These are phyloP conservation scores for Eulemur rubriventer DNA, from an alignment of 2,797 vertebrate species.

Conservation along the genomic window DNA sequence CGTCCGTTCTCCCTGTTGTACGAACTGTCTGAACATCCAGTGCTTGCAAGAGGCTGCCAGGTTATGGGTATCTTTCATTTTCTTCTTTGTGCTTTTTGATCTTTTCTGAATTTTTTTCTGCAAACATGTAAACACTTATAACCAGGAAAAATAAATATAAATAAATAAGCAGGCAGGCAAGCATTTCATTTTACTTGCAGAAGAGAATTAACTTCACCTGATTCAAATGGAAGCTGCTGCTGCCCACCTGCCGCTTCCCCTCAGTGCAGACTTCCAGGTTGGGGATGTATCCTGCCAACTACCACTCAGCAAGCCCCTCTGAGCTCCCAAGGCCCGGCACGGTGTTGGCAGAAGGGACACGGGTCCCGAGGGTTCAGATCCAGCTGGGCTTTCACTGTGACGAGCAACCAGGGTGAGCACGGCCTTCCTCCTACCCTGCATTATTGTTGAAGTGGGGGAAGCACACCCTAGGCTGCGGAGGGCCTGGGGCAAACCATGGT, in stretches of 20 bases:
- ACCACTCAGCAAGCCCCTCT: neutral
- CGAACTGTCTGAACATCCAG: neutral
- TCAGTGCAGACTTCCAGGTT: neutral
- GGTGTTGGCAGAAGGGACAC: neutral
- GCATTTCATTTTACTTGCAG: neutral
- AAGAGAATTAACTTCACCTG: neutral
- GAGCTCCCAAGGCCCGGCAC: neutral
- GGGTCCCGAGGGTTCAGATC: neutral
- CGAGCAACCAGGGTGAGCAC: neutral
- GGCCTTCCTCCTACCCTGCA: neutral
- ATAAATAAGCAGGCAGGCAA: neutral
- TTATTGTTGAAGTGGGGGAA: neutral
- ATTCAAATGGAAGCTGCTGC: neutral
- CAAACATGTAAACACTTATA: neutral
- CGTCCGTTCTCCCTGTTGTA: neutral
- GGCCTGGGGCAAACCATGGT: neutral
- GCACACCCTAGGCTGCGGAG: neutral
- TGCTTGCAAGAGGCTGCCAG: neutral
- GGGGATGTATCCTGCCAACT: neutral
- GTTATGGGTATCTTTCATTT: neutral
- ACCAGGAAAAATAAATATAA: neutral
- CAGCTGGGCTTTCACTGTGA: neutral
- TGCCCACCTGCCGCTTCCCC: neutral
- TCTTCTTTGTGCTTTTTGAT: neutral
- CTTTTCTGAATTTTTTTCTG: neutral